These are phyloP conservation scores for Hirtodrosophila confusa DNA, from an alignment of 2,888 invertebrate genomes.

Conservation along the genomic window DNA sequence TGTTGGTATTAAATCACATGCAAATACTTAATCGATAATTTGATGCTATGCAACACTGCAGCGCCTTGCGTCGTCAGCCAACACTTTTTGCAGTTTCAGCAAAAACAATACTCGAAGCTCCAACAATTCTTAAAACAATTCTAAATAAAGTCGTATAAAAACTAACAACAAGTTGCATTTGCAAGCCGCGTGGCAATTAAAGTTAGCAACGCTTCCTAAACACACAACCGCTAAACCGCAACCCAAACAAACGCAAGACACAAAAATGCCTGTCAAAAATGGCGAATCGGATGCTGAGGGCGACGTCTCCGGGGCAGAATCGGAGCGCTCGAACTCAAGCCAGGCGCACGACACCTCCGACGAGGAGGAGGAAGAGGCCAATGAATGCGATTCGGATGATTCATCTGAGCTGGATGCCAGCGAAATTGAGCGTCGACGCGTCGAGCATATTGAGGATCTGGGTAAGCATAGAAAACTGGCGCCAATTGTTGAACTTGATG, in stretches of 20 bases:
- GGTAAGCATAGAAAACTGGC: constrained; percentile 78
- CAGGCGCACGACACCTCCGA: constrained; percentile 89
- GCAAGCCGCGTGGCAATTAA: not conserved
- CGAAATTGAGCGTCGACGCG: constrained; percentile 93
- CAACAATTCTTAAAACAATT: not conserved
- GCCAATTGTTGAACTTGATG: constrained; percentile 1
- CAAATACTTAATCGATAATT: not conserved
- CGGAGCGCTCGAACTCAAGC: constrained; percentile 88
- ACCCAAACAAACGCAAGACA: not conserved
- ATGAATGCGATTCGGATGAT: constrained; percentile 93
- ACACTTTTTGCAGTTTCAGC: constrained; percentile 56
- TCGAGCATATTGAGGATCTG: constrained; percentile 93
- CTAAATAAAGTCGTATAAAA: not conserved
- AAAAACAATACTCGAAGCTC: constrained; percentile 40
- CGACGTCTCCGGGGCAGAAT: constrained; percentile 89
- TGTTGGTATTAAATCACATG: too few relatives aligned
- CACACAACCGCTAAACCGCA: not conserved
- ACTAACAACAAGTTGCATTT: not conserved
- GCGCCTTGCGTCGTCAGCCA: constrained; percentile 30
- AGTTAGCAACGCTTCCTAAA: constrained; percentile 1
- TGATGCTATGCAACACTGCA: constrained; percentile 28
- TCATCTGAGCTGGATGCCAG: constrained; percentile 96
- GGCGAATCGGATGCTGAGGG: constrained; percentile 86
- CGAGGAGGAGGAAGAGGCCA: constrained; percentile 87
- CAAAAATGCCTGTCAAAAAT: constrained; percentile 89